Conservation (phyloP, 2,888 invertebrate species). For the Thysanoteuthis rhombus region DNA sequence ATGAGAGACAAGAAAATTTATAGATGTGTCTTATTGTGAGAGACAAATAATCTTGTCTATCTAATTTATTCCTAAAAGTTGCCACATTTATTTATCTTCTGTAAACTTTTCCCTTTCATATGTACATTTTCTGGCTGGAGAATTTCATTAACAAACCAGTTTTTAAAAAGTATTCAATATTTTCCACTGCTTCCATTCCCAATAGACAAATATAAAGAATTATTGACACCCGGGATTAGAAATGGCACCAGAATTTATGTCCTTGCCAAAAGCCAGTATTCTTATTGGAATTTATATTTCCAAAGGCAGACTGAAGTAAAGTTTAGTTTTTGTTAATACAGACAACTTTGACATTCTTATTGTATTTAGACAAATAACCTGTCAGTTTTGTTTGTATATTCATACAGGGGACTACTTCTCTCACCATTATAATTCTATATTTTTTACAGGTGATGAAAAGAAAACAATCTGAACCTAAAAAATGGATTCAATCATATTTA, state of each 20-base stretch:
- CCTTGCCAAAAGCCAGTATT: not conserved
- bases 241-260: not conserved
- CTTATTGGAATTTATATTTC: not conserved
- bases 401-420: not conserved
- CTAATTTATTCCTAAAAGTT: not conserved
- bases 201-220: not conserved
- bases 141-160: not conserved
- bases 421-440: no score
- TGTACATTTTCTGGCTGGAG: not conserved
- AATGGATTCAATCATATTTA: no score
- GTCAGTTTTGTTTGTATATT: not conserved
- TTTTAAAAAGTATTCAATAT: not conserved
- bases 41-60: not conserved
- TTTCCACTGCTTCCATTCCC: not conserved
- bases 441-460: no score
- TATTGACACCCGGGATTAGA: not conserved
- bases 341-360: not conserved
- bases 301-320: not conserved
- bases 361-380: not conserved
- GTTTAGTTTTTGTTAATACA: not conserved
- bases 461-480: no score
- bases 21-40: not conserved
- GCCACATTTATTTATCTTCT: not conserved
- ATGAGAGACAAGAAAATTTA: not conserved
- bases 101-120: not conserved